Evolutionary conservation across 2,113 vertebrate species (phyloP), one percentile per base, ranked within the genome.

Genomic region (Riparia riparia): DNA sequence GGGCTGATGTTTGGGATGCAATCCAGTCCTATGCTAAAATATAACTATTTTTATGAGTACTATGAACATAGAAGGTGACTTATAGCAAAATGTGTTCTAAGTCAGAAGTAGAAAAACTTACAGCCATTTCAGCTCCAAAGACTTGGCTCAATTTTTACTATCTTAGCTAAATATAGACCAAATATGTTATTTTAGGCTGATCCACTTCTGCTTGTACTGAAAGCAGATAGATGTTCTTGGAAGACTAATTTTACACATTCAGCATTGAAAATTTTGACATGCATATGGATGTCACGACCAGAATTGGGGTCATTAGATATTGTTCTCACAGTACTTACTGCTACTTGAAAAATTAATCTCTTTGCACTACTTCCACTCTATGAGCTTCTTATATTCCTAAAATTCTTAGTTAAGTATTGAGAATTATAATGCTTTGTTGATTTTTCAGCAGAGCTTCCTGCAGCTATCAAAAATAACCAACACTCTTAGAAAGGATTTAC

Each of bases 161-260:
- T 66, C 32, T 88, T 88, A 77, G 42, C 58, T 91, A 90, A 90
- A 82, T 91, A 80, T 37, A 93, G 54, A 77, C 37, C 10, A 54
- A 90, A 51, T 64, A 51, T 17, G 8, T 77, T 95, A 73, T 86
- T 96, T 70, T 86, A 90, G 54, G 70, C 42, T 72, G 66, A 89
- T 79, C 37, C 25, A 57, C 20, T 87, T 64, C 56, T 71, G n/a
- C 42, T 65, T 72, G 34, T 45, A 78, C 18, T 69, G 54, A 58
- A 87, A 65, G 57, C 3, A 73, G 78, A 61, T 21, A 85, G 41
- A 73, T 90, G 8, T 86, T 82, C 45, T 80, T 80, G 37, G 61
- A 82, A 91, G 26, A 60, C 53, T 77, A 34, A 87, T 61, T 82
- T 72, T 80, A 76, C 2, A 4, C 28, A 70, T 85, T 82, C 34